Evolutionary conservation across 2,797 vertebrate species (phyloP), one percentile per base, ranked within the genome.

Genomic region (Odontamblyopus rebecca): DNA sequence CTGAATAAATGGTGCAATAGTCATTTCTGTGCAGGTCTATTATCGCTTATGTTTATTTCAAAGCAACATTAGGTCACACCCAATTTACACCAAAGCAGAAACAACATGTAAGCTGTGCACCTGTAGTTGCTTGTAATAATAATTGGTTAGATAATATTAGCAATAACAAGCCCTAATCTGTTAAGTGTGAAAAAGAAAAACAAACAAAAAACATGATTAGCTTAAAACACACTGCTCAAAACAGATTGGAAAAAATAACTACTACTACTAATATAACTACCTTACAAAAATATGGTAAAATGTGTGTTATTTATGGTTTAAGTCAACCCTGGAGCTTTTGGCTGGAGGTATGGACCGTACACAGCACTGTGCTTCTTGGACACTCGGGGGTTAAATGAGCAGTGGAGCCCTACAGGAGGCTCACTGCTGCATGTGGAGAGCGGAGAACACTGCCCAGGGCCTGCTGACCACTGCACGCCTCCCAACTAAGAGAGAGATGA

Each of bases 321-420:
- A 26, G 9, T 5, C 54, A n/a, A 56, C 23, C 53, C 35, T 26
- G n/a, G 18, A 12, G 29, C 29, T 35, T n/a, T 35, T 68, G 5
- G 29, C 51, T 65, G 41, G 23, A 66, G 67, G 63, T 68, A 71
- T 75, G 29, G 63, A 73, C 71, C 70, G 54, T 16, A 75, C 65
- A 32, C 48, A 38, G 62, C 63, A 54, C 70, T 53, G 50, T 70
- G 71, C 56, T 82, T 61, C 71, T n/a, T 72, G 68, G 78, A 82
- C 71, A 41, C 56, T 8, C 7, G 3, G 57, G 74, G 78, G 82
- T 82, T 75, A 82, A 81, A 85, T 81, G 67, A 81, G 57, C 69
- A 63, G 23, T 51, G 29, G 82, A 73, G 86, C 67, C 67, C 67
- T 77, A 72, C 66, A 75, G 32, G 70, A 38, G 56, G 23, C 3